Conservation (phyloP, 2,113 vertebrate species). For the Antechinus flavipes region DNA sequence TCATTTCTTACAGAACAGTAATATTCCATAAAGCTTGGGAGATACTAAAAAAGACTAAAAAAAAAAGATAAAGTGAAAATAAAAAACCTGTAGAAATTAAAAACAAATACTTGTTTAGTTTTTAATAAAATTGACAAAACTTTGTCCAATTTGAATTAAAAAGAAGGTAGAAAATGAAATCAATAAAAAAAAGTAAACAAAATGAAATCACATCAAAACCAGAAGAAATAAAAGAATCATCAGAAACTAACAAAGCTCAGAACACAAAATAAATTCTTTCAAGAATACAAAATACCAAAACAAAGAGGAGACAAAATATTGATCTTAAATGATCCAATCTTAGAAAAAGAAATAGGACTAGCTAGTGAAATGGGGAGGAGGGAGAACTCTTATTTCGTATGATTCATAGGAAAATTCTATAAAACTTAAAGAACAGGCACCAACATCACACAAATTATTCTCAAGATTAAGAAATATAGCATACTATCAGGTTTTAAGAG, state of each 20-base stretch:
- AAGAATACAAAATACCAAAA: background rate
- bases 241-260: too few relatives aligned
- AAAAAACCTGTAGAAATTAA: background rate
- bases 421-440: background rate
- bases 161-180: background rate
- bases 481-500: background rate
- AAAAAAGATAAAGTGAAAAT: background rate
- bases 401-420: background rate
- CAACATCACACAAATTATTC: background rate
- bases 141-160: background rate
- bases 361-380: background rate
- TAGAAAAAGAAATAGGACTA: background rate
- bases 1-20: too few relatives aligned
- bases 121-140: background rate
- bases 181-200: background rate
- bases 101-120: too few relatives aligned
- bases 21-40: background rate
- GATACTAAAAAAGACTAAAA: background rate
- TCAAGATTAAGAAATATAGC: background rate
- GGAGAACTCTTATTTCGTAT: background rate
- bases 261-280: background rate
- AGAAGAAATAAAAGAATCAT: too few relatives aligned
- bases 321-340: background rate
- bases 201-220: too few relatives aligned
- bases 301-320: background rate